Evolutionary conservation across 2,888 invertebrate species (phyloP), one percentile per base, ranked within the genome.

Genomic region (Dryomyza anilis): DNA sequence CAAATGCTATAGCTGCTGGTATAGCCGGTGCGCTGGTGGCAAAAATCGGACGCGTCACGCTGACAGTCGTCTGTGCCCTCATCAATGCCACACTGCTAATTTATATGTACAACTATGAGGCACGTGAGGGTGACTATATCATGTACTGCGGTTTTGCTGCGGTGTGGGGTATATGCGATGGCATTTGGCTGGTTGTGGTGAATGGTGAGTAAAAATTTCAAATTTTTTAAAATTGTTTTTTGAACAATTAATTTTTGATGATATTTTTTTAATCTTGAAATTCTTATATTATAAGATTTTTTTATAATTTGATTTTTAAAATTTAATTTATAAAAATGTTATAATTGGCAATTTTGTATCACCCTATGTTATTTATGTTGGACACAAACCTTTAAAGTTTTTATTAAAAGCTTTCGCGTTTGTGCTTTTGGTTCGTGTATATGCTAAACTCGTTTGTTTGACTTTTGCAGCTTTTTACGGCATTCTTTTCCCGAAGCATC

Each of bases 151-250:
- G 89, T 7, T 85, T 95, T 67, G 92, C 95, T 0, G 93, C 91
- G 0, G 80, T 94, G 30, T 96, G 95, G 95, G 96, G 96, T 0
- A 85, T 93, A 3, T 92, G 93, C 46, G 96, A 96, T 75, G 95
- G 94, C 0, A 87, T 95, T 60, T 95, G 95, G 94, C 88, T 95
- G 68, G 95, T 96, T 2, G 94, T 95, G 82, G 91, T 96, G 52
- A 95, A 95, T 78, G 93, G 96, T 95, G 80, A 85, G 86, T 82
- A 64, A 14, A 55, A 14, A n/a, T 50, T 10, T 25, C n/a, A 25
- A 21, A 50, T 7, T 46, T 46, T 10, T 46, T 19, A 46, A 12
- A 43, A n/a, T n/a, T n/a, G n/a, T n/a, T n/a, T n/a, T n/a, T n/a
- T n/a, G n/a, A n/a, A n/a, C n/a, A n/a, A n/a, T n/a, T n/a, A n/a